Evolutionary conservation across 2,888 invertebrate genomes (phyloP), one percentile per base, ranked within the genome.

Genomic region (Lasioglossum figueresi): DNA sequence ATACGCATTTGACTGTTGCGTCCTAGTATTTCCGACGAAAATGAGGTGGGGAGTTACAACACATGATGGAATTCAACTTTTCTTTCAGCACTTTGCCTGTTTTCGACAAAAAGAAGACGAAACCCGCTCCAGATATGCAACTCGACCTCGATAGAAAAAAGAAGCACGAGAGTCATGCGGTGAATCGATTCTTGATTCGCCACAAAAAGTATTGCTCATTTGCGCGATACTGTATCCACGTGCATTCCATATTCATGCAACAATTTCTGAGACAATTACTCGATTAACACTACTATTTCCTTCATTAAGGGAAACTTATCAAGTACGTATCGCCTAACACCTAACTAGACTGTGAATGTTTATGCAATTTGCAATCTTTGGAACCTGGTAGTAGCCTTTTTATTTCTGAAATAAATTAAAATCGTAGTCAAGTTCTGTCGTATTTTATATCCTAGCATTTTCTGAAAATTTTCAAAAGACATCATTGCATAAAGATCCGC

Each of bases 131-230:
- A 77, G 48, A 19, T 77, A 68, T 37, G 68, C 52, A 68, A 77
- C 37, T 68, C 77, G 48, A 48, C 68, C 27, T 66, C 37, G 27
- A 70, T 70, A 70, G 52, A 16, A 40, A 70, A 76, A 31, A 27
- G 48, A 56, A 59, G 68, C 40, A 82, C 52, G 59, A 77, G 76
- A 79, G 80, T 80, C 76, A 73, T 76, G 63, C 70, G 45, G 80
- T 37, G 80, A 70, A 84, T 73, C 71, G 31, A 70, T 68, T 80
- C 76, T 66, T 52, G 76, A 72, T 80, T 82, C 59, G 78, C 31
- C 31, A 56, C 52, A 43, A 45, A 71, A 76, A 16, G n/a, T 70
- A 34, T 81, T 76, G 45, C 68, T 80, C 66, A 52, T 76, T 68
- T 45, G 16, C n/a, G 40, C 45, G 23, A 19, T 14, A 45, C 43